Base-by-base conservation (phyloP, 2,888 invertebrate genomes). In the Frankliniella fusca region DNA sequence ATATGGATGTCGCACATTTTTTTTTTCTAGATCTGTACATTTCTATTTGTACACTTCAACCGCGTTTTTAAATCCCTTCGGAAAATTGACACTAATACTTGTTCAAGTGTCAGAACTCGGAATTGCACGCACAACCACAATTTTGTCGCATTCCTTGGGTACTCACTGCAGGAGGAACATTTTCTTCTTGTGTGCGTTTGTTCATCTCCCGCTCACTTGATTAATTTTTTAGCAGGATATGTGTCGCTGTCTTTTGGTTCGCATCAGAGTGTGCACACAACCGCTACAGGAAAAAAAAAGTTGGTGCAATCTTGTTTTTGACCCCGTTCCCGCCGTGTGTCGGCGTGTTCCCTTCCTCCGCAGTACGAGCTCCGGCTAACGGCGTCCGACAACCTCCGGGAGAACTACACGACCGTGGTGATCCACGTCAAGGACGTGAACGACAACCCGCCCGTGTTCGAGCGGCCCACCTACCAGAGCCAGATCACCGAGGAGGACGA, bases 401-500 rank as follows among this genome's bases (percentile, higher is more conserved):
- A 98, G 90, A 97, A 97, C 92, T 96, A 95, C 90, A 97, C 97
- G 80, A 97, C 96, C 76, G 97, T 98, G 85, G 97, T 97, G 87
- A 97, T 98, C 87, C 96, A 97, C 89, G 96, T 98, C 86, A 97
- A 97, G 90, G 98, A 99, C 89, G 97, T 98, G 85, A 98, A 98
- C 90, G 98, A 99, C 91, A 98, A 98, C 91, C 96, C 97, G 80
- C 98, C 98, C 3, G 96, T 96, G 86, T 99, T 99, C 90, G 96
- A 97, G 89, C 91, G 97, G 85, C 97, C 97, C 82, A 96, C 96
- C 83, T 97, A 97, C 90, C 93, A 96, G 87, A 96, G 97, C 81
- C 97, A 97, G 90, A 97, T 97, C 89, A 97, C 97, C 80, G 97
- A 97, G 89, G 97, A 97, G 89, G 97, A 97, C 88, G 97, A 97